Base-by-base conservation (phyloP, 2,888 invertebrate species). In the Drosophila hamatofila region DNA sequence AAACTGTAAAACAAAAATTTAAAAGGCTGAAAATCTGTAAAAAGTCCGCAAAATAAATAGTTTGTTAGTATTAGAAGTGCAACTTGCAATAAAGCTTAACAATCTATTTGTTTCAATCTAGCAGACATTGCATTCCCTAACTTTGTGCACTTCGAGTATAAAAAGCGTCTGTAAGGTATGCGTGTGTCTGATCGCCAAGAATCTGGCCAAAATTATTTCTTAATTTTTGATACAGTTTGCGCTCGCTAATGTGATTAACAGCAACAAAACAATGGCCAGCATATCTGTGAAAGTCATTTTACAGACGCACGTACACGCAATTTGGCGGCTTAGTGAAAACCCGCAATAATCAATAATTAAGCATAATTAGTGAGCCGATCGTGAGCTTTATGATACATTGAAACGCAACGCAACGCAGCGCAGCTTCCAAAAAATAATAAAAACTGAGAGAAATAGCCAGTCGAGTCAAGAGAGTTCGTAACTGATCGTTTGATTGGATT, bases 271-370 rank as follows among this genome's bases (percentile, higher is more conserved):
- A 39, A 1, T 18, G 37, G 8, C 18, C 56, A 48, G 23, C 30
- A 41, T 41, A 63, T 59, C 76, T 67, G 65, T 85, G 85, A 88
- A 83, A 85, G 83, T 84, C 85, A 63, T 27, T 39, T 52, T 65
- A 62, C 72, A 74, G 90, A 80, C 85, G 84, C 91, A 91, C 91
- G 91, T 91, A 87, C 80, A 62, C 77, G 80, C 90, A 91, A 91
- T 91, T 91, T 91, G 73, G 73, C 75, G 82, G 72, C 75, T 82
- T 84, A 82, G 88, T 83, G 85, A 84, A 77, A 83, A 80, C 82
- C 71, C 64, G 68, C 65, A 88, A 84, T 80, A 82, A 82, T 88
- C 88, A 74, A 80, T 88, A 83, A 83, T 83, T 88, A 80, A 71
- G 68, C 80, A 84, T 88, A 84, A 83, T 83, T 88, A 88, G 66